A percentile compares a stretch with the other conserved stretches of the same genome.
phyloP scores from a whole-genome alignment of 2,797 vertebrate species.

The Sarcophilus harrisii region DNA sequence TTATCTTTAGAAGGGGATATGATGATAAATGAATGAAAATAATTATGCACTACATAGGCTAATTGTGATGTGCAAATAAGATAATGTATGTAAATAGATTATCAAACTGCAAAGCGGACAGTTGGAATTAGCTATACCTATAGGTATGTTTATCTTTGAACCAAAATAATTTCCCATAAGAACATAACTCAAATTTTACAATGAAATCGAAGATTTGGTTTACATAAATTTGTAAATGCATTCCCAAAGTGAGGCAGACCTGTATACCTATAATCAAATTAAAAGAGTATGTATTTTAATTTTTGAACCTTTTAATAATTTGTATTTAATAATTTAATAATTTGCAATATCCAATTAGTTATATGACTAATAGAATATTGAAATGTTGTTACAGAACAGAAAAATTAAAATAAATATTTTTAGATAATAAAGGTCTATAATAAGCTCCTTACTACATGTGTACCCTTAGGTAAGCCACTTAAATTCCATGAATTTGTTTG shows the following conservation, averaged over 20 bases:
- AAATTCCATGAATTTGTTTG: neutral
- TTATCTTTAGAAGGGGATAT: neutral
- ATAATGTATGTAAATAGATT: neutral
- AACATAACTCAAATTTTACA: slow-evolving; percentile 28
- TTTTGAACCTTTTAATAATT: neutral
- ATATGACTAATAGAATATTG: neutral
- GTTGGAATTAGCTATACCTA: neutral
- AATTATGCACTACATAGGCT: neutral
- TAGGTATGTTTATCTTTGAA: neutral
- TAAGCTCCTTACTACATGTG: neutral
- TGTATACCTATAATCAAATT: neutral
- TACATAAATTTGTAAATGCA: slow-evolving; percentile 22
- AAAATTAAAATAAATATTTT: neutral
- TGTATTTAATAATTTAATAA: too few species aligned
- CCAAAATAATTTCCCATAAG: slow-evolving; percentile 37
- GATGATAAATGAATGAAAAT: neutral
- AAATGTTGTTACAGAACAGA: neutral
- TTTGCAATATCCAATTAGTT: neutral
- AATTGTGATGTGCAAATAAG: neutral
- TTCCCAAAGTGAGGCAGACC: neutral
- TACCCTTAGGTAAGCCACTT: neutral
- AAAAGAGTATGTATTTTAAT: neutral
- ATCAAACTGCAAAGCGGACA: neutral
- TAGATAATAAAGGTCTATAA: neutral
- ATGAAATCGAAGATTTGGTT: slow-evolving; percentile 27